Conservation (phyloP, 1,140 invertebrate genomes). For the Euschistus heros region DNA sequence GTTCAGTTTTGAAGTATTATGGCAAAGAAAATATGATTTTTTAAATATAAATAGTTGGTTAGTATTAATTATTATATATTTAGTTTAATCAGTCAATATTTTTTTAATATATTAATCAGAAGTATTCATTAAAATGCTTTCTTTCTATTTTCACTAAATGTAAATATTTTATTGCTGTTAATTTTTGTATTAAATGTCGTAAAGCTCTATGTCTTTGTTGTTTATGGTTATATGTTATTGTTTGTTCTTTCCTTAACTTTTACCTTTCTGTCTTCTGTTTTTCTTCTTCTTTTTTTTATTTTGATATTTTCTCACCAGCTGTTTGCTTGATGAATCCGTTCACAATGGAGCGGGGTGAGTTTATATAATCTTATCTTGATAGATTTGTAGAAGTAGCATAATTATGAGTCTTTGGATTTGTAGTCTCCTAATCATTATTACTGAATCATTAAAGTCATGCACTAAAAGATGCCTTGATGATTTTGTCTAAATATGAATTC, state of each 20-base stretch:
- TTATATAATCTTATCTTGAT: conserved; percentile 28
- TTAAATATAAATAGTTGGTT: no score
- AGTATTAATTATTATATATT: no score
- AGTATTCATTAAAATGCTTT: no score
- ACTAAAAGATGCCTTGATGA: no score
- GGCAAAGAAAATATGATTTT: no score
- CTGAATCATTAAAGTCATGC: no score
- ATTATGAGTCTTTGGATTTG: no score
- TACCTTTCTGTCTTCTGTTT: conserved; percentile 38
- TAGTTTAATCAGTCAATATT: no score
- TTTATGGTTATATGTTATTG: conserved; percentile 3
- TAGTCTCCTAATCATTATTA: no score
- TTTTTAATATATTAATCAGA: not conserved
- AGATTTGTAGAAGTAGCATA: no score
- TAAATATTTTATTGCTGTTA: conserved; percentile 1
- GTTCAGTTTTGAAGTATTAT: no score
- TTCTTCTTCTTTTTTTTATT: conserved; percentile 31
- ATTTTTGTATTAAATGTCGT: conserved; percentile 3
- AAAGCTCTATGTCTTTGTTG: conserved; percentile 1
- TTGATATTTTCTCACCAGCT: conserved; percentile 44
- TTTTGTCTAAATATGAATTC: no score
- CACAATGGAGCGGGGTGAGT: conserved; percentile 67
- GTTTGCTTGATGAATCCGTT: conserved; percentile 69
- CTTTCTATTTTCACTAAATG: not conserved
- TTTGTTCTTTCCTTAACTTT: conserved; percentile 29